Base-by-base conservation (phyloP, 2,797 vertebrate species). In the Acrossocheilus wenchowensis region DNA sequence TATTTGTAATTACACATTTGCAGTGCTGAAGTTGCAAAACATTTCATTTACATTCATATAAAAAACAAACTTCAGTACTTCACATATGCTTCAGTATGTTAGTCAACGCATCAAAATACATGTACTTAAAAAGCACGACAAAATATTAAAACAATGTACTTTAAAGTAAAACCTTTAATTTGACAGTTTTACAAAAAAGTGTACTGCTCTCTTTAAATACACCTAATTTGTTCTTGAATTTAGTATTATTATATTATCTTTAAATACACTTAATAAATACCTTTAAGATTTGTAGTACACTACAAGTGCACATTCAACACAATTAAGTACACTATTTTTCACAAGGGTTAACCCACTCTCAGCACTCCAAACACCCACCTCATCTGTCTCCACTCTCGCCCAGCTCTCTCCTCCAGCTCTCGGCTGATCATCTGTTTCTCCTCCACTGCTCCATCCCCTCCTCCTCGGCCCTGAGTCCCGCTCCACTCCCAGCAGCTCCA, bases 321-420 rank as follows among this genome's bases (percentile, higher is more conserved):
- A 30, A 10, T 54, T 23, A 2, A 77, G 54, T 54, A 15, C 21
- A 60, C 34, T 78, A 17, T 52, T 30, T 77, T 45, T 48, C 21
- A 52, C 17, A 34, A 48, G 1, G 36, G 23, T 39, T 34, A 39
- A 11, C 34, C 50, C 21, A 62, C 2, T 48, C n/a, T n/a, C 23
- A 52, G 19, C 14, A 8, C 11, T 79, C 71, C 69, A 30, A 6
- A 85, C 72, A 89, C 92, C 19, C 88, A 94, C 93, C 88, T 91
- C 83, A 82, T 88, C 45, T 71, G 36, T 78, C 45, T 75, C 75
- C 26, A 30, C 72, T 60, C 64, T 26, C 54, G n/a, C 45, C 71
- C 82, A 75, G 52, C 78, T 6, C 66, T 66, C 86, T 57, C 48
- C 39, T n/a, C 45, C 74, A 80, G 77, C 62, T 69, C 80, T 21